Evolutionary conservation across 2,888 invertebrate genomes (phyloP).

Genomic region (Andrena chrysosceles): DNA sequence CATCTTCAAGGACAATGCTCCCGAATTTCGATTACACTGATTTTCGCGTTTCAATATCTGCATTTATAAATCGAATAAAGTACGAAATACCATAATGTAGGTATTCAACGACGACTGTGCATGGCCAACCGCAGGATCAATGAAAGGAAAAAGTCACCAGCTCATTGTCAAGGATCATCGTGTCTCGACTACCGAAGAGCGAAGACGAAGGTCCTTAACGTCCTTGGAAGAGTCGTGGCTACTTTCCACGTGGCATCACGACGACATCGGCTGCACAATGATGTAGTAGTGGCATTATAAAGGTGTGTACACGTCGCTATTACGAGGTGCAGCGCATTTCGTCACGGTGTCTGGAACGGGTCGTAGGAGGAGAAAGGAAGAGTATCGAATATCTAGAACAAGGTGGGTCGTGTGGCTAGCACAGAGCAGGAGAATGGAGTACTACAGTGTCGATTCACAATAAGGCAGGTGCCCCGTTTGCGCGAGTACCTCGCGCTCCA

Average conservation of each 20-base stretch:
- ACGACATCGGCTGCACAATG: slow-evolving; percentile 30
- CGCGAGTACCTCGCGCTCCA: slow-evolving; percentile 38
- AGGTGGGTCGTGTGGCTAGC: slow-evolving; percentile 44
- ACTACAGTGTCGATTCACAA: slow-evolving; percentile 55
- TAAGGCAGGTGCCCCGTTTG: slow-evolving; percentile 60
- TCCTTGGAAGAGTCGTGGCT: slow-evolving; percentile 61
- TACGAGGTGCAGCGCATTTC: slow-evolving; percentile 61
- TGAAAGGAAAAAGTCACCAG: slow-evolving; percentile 14
- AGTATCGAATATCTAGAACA: slow-evolving; percentile 71
- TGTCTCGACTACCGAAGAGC: slow-evolving; percentile 31
- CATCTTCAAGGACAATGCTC: no score
- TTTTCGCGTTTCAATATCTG: not conserved
- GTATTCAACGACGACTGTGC: not conserved
- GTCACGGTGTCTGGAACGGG: slow-evolving; percentile 59
- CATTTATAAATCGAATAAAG: not conserved
- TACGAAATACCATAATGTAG: no score
- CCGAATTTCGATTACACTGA: not conserved
- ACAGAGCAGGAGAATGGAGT: slow-evolving; percentile 51
- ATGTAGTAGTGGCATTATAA: slow-evolving; percentile 12
- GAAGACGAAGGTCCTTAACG: slow-evolving; percentile 45
- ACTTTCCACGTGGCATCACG: slow-evolving; percentile 46
- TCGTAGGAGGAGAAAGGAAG: slow-evolving; percentile 55
- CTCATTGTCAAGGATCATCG: slow-evolving; percentile 54
- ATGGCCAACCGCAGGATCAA: not conserved
- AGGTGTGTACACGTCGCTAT: slow-evolving; percentile 24